Percentiles rank a stretch among this genome's conserved stretches.
Evolutionary conservation across 2,888 invertebrate genomes (phyloP).

Genomic region (Rhogogaster chlorosoma): DNA sequence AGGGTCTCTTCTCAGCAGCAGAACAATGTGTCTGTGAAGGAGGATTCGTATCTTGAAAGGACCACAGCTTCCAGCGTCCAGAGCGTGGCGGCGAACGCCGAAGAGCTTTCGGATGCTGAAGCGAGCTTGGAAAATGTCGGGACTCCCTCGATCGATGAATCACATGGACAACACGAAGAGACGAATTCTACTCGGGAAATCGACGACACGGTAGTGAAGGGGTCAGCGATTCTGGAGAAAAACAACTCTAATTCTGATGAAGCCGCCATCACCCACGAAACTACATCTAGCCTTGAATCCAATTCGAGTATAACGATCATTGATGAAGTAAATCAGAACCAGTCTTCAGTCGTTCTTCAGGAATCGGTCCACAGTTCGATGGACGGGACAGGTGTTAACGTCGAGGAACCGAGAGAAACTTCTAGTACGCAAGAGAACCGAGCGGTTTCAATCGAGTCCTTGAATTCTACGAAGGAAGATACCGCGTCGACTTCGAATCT

Average conservation of each 20-base stretch:
- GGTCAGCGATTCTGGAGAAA: constrained; percentile 12
- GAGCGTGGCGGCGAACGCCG: background rate
- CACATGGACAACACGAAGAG: background rate
- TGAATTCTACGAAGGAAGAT: background rate
- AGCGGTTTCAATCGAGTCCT: background rate
- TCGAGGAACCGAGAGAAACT: background rate
- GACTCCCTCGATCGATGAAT: background rate
- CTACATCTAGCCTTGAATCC: background rate
- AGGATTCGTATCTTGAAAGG: background rate
- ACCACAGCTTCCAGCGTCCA: background rate
- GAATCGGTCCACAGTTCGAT: background rate
- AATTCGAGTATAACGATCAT: background rate
- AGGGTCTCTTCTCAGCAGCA: background rate
- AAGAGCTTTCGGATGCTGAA: background rate
- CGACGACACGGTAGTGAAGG: background rate
- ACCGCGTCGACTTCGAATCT: background rate
- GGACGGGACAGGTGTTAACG: background rate
- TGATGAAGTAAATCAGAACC: background rate
- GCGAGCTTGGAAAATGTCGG: background rate
- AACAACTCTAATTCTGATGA: background rate
- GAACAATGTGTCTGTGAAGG: background rate
- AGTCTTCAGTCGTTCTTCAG: background rate
- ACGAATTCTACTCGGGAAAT: background rate
- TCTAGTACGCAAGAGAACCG: background rate
- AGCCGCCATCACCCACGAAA: background rate